A percentile compares a stretch with the other conserved stretches of the same genome.
Evolutionary conservation across 2,797 vertebrate genomes (phyloP).

Genomic region (Psittacula derbiana): DNA sequence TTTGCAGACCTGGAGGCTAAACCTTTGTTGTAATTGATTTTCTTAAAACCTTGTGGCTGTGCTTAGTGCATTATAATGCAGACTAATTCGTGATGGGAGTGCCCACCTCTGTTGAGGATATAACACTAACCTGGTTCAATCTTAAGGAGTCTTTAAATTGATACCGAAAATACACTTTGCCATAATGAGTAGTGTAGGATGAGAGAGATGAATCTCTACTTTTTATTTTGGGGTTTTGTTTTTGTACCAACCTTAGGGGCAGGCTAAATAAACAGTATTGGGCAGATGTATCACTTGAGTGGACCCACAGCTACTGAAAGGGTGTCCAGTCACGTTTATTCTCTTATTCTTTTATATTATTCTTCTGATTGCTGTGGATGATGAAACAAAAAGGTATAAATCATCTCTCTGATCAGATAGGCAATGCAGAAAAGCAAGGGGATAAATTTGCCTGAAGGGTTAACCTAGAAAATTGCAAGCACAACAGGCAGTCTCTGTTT

Average conservation of each 20-base stretch:
- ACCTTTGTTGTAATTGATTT: constrained; percentile 21
- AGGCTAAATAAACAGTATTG: not conserved
- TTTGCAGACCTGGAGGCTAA: constrained; percentile 22
- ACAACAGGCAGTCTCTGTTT: not conserved
- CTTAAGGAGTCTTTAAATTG: not conserved
- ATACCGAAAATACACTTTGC: not conserved
- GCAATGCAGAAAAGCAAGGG: constrained; percentile 2
- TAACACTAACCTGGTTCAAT: not conserved
- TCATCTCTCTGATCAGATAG: not conserved
- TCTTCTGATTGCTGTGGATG: constrained; percentile 15
- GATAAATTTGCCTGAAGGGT: constrained; percentile 30
- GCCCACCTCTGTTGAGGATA: not conserved
- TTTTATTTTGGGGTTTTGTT: not conserved
- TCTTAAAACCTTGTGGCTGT: not conserved
- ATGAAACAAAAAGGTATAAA: constrained; percentile 44
- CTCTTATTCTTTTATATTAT: not conserved
- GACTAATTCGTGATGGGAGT: not conserved
- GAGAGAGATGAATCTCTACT: not conserved
- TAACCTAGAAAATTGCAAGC: constrained; percentile 8
- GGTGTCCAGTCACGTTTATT: not conserved
- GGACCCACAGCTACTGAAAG: not conserved
- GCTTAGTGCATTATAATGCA: not conserved
- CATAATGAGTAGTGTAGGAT: not conserved
- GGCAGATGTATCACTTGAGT: not conserved
- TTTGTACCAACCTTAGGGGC: not conserved